These are phyloP conservation scores for Sebastes schlegelii DNA, from an alignment of 2,113 vertebrate species.

Conservation along the genomic window DNA sequence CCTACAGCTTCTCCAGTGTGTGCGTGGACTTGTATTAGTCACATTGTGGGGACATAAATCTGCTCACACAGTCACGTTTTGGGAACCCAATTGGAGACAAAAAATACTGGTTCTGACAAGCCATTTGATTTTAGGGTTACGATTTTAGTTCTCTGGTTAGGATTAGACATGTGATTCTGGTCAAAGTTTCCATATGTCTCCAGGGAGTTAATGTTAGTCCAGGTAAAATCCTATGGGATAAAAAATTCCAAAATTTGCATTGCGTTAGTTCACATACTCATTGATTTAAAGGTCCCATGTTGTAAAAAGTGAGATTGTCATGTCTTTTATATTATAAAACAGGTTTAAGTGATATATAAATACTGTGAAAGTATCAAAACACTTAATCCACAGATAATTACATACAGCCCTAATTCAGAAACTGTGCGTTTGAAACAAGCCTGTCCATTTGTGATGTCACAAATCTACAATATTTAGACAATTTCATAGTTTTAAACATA, in stretches of 20 bases:
- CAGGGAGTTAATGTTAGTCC: not conserved
- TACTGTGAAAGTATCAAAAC: too few relatives aligned
- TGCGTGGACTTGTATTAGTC: conserved; percentile 1
- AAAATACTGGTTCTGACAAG: not conserved
- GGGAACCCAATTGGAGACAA: not conserved
- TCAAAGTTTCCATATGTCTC: not conserved
- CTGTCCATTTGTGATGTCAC: too few relatives aligned
- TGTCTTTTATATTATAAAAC: too few relatives aligned
- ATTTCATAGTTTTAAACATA: too few relatives aligned
- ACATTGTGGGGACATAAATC: conserved; percentile 29
- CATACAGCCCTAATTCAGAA: too few relatives aligned
- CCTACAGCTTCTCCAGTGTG: conserved; percentile 8
- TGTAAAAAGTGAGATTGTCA: too few relatives aligned
- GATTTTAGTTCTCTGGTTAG: not conserved
- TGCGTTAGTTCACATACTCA: not conserved
- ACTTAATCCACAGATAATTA: too few relatives aligned
- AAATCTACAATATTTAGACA: too few relatives aligned
- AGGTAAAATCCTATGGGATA: not conserved
- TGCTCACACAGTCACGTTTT: conserved; percentile 9
- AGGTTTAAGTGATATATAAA: too few relatives aligned
- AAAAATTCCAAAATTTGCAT: not conserved
- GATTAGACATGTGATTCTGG: not conserved
- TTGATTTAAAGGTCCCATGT: not conserved
- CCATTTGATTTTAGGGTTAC: not conserved
- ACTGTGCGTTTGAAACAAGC: too few relatives aligned